phyloP scores from a whole-genome alignment of 1,140 invertebrate species.

The Saccostrea cuccullata region DNA sequence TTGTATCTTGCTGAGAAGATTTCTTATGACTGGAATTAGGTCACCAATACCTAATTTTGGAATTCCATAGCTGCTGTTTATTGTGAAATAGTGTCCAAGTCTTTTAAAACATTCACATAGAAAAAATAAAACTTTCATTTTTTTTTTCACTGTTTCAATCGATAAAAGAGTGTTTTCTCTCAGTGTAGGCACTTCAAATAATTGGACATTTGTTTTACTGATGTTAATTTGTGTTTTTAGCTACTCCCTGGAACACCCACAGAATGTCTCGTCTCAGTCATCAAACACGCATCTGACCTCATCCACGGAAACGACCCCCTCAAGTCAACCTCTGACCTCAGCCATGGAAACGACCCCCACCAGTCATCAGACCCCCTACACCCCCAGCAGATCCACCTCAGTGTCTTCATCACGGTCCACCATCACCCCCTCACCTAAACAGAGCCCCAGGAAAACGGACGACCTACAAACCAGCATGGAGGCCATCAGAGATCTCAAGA shows the following conservation, averaged over 20 bases:
- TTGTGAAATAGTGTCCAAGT: too few species aligned
- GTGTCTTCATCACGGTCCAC: constrained; percentile 28
- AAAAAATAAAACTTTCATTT: too few species aligned
- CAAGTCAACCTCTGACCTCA: not conserved
- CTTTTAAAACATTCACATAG: too few species aligned
- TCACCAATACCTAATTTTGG: not conserved
- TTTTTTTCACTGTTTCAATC: too few species aligned
- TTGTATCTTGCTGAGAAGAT: too few species aligned
- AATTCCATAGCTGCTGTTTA: not conserved
- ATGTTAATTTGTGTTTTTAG: not conserved
- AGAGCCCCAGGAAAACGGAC: constrained; percentile 20
- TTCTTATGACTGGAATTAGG: too few species aligned
- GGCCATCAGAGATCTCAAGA: constrained; percentile 45
- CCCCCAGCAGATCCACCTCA: constrained; percentile 4
- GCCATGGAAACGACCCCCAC: not conserved
- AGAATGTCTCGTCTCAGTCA: constrained; percentile 5
- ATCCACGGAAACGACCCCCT: not conserved
- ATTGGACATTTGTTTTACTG: too few species aligned
- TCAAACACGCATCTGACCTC: not conserved
- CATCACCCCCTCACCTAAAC: not conserved
- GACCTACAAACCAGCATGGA: constrained; percentile 35
- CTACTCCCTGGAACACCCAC: constrained; percentile 11
- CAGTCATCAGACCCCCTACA: not conserved
- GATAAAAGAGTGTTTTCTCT: too few species aligned
- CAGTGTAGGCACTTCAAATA: too few species aligned